Percentiles rank a stretch among this genome's conserved stretches.
Evolutionary conservation across 2,797 vertebrate species (phyloP).

Genomic region (Phoxinus dragarum): DNA sequence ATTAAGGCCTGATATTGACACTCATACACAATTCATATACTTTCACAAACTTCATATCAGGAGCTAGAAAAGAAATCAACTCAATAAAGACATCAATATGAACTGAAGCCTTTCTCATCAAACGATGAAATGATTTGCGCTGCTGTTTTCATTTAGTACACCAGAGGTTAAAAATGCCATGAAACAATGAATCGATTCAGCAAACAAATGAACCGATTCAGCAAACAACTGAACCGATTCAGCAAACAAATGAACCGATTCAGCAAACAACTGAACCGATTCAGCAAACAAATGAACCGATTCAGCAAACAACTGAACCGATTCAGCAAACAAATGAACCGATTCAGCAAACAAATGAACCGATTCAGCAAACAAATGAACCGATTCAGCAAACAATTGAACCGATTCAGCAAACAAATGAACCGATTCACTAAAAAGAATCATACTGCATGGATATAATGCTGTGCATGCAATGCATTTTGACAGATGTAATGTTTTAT

Average conservation of each 20-base stretch:
- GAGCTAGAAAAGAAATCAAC: neutral
- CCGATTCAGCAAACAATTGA: neutral
- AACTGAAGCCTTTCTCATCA: neutral
- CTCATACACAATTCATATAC: neutral
- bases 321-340: too few relatives aligned
- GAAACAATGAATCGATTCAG: neutral
- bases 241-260: too few relatives aligned
- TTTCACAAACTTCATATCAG: conserved; percentile 12
- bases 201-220: too few relatives aligned
- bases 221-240: too few relatives aligned
- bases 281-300: too few relatives aligned
- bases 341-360: too few relatives aligned
- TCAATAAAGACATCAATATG: neutral
- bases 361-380: too few relatives aligned
- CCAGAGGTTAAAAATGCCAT: neutral
- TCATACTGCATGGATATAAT: neutral
- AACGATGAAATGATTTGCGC: neutral
- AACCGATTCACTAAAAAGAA: neutral
- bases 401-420: neutral
- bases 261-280: too few relatives aligned
- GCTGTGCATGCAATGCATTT: neutral
- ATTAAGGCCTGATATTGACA: neutral
- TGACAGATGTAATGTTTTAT: neutral
- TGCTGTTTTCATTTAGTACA: neutral
- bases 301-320: too few relatives aligned